Evolutionary conservation across 2,797 vertebrate genomes (phyloP).

Genomic region (Morelia viridis): DNA sequence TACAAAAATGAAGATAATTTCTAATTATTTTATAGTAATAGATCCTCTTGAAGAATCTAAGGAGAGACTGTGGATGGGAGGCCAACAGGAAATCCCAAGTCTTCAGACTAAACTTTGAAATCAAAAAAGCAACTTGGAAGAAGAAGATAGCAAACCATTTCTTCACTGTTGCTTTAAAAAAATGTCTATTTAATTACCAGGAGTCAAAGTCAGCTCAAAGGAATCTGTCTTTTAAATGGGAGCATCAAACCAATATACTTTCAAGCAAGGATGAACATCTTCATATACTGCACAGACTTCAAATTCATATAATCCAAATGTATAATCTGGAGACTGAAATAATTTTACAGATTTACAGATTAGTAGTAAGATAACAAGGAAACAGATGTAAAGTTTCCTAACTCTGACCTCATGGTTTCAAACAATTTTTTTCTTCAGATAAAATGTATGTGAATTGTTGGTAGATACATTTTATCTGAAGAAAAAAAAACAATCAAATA

Average conservation of each 20-base stretch:
- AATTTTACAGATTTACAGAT: background rate
- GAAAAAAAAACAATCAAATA: background rate
- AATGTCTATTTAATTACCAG: background rate
- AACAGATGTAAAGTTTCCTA: background rate
- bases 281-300: background rate
- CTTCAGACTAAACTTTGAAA: background rate
- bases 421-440: background rate
- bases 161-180: background rate
- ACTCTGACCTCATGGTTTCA: background rate
- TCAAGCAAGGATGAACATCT: background rate
- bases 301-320: background rate
- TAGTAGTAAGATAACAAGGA: background rate
- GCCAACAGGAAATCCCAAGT: background rate
- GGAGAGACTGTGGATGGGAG: background rate
- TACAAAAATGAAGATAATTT: constrained; percentile 60
- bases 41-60: background rate
- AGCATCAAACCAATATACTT: background rate
- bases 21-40: background rate
- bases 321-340: background rate
- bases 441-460: background rate
- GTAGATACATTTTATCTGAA: too few species aligned
- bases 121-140: background rate
- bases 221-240: background rate
- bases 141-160: background rate
- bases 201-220: background rate